phyloP scores from a whole-genome alignment of 2,797 vertebrate species.

The Aphelocoma californica region DNA sequence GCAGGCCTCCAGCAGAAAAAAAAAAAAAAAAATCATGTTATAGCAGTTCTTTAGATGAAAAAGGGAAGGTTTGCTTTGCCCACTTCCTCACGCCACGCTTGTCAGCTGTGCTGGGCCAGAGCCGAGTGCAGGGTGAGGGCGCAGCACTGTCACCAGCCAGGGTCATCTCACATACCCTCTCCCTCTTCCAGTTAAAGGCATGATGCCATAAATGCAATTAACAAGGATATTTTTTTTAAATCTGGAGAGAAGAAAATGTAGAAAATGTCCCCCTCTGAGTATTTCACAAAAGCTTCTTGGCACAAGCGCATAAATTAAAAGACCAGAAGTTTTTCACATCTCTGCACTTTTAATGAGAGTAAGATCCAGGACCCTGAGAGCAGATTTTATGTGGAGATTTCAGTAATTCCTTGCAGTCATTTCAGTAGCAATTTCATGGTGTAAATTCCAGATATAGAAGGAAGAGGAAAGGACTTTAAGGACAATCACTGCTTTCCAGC shows the following conservation, averaged over 20 bases:
- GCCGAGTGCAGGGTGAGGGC: rapidly evolving
- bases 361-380: background rate
- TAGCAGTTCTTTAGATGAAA: background rate
- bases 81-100: rapidly evolving
- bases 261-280: background rate
- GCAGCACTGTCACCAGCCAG: background rate
- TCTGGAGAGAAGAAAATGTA: background rate
- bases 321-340: background rate
- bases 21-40: background rate
- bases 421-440: background rate
- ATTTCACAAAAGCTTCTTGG: background rate
- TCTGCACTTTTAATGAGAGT: background rate
- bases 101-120: background rate
- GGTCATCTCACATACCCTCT: background rate
- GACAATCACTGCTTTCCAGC: background rate
- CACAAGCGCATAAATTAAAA: background rate
- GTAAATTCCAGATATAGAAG: background rate
- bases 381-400: background rate
- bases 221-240: background rate
- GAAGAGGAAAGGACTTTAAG: background rate
- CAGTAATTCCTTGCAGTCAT: background rate
- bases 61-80: background rate
- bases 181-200: background rate
- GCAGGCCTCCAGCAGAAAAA: background rate
- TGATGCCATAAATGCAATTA: background rate